Evolutionary conservation across 2,888 invertebrate genomes (phyloP).

Genomic region (Oasisia sp.): DNA sequence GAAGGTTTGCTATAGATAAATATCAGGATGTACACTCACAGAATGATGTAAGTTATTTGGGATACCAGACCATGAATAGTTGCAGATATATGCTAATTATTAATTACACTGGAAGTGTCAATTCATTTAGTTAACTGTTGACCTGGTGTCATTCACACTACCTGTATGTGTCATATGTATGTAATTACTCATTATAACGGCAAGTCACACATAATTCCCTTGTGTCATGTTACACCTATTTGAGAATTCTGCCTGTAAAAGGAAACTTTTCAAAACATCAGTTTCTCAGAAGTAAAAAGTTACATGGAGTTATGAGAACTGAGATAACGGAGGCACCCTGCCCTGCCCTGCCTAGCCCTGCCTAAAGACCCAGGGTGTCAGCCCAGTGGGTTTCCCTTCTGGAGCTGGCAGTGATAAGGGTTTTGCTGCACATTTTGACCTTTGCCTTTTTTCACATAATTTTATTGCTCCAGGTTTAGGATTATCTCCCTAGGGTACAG

Average conservation of each 20-base stretch:
- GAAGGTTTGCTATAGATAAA: no score
- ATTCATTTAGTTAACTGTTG: neutral
- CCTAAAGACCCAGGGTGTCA: neutral
- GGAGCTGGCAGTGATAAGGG: neutral
- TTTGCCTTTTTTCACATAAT: neutral
- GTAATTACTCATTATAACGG: neutral
- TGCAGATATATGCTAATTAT: neutral
- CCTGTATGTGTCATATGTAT: neutral
- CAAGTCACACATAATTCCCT: neutral
- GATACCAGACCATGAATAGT: neutral
- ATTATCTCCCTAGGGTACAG: neutral
- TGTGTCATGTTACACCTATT: neutral
- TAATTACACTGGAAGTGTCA: neutral
- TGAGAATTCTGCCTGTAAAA: neutral
- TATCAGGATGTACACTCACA: no score
- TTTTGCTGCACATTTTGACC: neutral
- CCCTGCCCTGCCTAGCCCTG: neutral
- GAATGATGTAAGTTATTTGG: no score
- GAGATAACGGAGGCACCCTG: neutral
- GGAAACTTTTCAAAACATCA: neutral
- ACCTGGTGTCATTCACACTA: neutral
- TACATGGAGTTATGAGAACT: neutral
- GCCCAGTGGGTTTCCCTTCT: neutral
- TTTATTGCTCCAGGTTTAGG: neutral
- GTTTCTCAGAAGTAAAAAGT: neutral